phyloP scores from a whole-genome alignment of 2,113 vertebrate species.

The Psilopsiagon aymara region DNA sequence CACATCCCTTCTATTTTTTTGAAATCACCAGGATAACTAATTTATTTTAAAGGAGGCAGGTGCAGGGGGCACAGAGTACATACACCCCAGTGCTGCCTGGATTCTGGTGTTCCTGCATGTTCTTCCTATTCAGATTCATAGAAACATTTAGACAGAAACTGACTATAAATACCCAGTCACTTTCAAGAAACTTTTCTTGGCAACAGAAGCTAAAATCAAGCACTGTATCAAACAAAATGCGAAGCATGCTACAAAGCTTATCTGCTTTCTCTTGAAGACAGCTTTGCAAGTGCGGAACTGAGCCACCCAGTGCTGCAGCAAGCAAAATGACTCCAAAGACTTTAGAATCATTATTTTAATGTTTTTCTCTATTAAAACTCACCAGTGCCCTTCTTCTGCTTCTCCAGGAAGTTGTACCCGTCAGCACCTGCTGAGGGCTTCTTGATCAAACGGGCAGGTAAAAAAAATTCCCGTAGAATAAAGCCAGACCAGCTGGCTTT shows the following conservation, averaged over 20 bases:
- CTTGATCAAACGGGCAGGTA: slow-evolving; percentile 84
- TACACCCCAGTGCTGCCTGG: not conserved
- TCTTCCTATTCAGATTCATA: slow-evolving; percentile 9
- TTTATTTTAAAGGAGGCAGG: slow-evolving; percentile 35
- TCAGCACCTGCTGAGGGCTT: slow-evolving; percentile 94
- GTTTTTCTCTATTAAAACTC: slow-evolving; percentile 80
- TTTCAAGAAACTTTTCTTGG: slow-evolving; percentile 42
- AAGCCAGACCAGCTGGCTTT: slow-evolving; percentile 99
- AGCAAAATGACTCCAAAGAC: slow-evolving; percentile 44
- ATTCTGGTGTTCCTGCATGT: not conserved
- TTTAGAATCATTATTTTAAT: slow-evolving; percentile 12
- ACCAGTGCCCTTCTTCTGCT: slow-evolving; percentile 91
- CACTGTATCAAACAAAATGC: not conserved
- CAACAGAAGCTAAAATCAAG: slow-evolving; percentile 20
- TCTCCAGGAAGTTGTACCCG: slow-evolving; percentile 94
- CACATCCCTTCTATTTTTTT: not conserved
- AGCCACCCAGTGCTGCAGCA: not conserved
- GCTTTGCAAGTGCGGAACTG: not conserved
- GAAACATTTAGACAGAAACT: slow-evolving; percentile 35
- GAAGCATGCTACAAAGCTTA: not conserved
- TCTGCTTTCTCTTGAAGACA: slow-evolving; percentile 10
- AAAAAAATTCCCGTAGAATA: slow-evolving; percentile 83
- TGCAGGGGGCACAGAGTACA: not conserved
- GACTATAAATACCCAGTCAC: slow-evolving; percentile 10
- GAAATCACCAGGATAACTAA: not conserved